Conservation (phyloP, 1,140 invertebrate species). For the Orchesella cincta region DNA sequence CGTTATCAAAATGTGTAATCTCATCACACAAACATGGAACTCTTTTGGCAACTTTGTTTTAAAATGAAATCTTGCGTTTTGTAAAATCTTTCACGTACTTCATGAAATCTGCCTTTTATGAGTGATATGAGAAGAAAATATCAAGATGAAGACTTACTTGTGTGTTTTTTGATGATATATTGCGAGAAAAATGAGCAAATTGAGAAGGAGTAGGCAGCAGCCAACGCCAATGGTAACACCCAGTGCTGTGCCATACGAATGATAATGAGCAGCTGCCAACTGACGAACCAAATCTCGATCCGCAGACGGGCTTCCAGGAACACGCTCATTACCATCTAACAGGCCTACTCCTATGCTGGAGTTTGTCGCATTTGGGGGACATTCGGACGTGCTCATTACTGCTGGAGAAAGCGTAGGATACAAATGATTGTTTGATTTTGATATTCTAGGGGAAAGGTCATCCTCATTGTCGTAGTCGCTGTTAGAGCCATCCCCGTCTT, state of each 20-base stretch:
- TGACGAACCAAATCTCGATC: slow-evolving; percentile 62
- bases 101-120: no score
- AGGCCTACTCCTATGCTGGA: slow-evolving; percentile 14
- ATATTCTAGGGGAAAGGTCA: slow-evolving; percentile 27
- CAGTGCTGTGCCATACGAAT: slow-evolving; percentile 76
- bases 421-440: slow-evolving; percentile 30
- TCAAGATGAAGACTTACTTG: slow-evolving; percentile 40
- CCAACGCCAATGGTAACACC: slow-evolving; percentile 86
- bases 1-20: no score
- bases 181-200: slow-evolving; percentile 83
- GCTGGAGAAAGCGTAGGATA: slow-evolving; percentile 35
- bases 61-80: no score
- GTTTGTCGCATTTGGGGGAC: slow-evolving; percentile 48
- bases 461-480: slow-evolving; percentile 22
- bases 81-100: no score
- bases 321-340: slow-evolving; percentile 62
- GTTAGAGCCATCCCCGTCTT: slow-evolving; percentile 16
- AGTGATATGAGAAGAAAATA: neutral
- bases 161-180: slow-evolving; percentile 73
- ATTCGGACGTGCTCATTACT: slow-evolving; percentile 47
- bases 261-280: slow-evolving; percentile 57
- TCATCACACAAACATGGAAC: no score
- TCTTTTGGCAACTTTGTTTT: no score
- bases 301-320: slow-evolving; percentile 62
- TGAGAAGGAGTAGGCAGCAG: slow-evolving; percentile 79